These are phyloP conservation scores for Deilephila porcellus DNA, from an alignment of 2,888 invertebrate species.

Conservation along the genomic window DNA sequence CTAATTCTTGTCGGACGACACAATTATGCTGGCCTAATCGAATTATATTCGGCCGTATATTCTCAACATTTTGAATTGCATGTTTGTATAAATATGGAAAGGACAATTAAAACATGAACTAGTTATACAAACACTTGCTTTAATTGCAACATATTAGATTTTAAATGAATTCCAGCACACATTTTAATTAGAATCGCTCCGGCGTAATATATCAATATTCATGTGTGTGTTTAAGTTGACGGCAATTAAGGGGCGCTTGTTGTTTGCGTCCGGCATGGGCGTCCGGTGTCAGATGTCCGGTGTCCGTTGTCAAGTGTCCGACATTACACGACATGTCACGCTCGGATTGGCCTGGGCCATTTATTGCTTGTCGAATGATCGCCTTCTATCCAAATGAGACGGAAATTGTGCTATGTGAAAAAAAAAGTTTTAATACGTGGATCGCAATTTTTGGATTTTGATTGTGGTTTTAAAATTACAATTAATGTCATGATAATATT, in stretches of 20 bases:
- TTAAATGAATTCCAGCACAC: neutral
- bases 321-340: constrained; percentile 49
- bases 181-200: constrained; percentile 7
- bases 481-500: no score
- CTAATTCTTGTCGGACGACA: no score
- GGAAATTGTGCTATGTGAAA: no score
- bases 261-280: constrained; percentile 49
- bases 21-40: no score
- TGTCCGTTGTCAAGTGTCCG: constrained; percentile 63
- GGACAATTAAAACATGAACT: no score
- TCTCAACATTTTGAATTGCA: no score
- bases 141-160: neutral
- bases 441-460: no score
- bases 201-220: constrained; percentile 30
- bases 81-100: no score
- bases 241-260: constrained; percentile 55
- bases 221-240: constrained; percentile 42
- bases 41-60: no score
- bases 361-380: constrained; percentile 40
- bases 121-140: neutral
- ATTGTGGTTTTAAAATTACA: no score
- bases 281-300: constrained; percentile 64
- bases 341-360: constrained; percentile 39
- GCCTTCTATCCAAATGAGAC: no score
- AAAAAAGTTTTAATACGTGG: no score